A percentile compares a stretch with the other conserved stretches of the same genome.
phyloP scores from a whole-genome alignment of 2,888 invertebrate genomes.

The Philonicus albiceps region DNA sequence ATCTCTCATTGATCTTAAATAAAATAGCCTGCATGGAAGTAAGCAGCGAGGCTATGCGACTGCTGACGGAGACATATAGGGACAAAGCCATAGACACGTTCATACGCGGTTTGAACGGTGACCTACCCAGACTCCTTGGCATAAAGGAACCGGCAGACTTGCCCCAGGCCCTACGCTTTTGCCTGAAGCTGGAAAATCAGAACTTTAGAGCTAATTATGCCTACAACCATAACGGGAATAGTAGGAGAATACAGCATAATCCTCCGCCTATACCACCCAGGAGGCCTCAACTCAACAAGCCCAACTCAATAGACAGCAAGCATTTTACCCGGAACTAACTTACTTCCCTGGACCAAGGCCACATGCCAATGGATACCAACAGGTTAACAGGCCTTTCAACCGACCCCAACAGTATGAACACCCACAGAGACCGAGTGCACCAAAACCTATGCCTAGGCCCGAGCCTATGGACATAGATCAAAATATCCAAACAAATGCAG shows the following conservation, averaged over 20 bases:
- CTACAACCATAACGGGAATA: background rate
- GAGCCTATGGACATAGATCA: background rate
- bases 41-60: constrained; percentile 43
- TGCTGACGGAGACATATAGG: constrained; percentile 47
- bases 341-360: constrained; percentile 18
- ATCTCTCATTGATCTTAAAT: constrained; percentile 47
- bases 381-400: background rate
- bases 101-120: constrained; percentile 49
- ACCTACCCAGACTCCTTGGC: constrained; percentile 34
- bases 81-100: constrained; percentile 51
- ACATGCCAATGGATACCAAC: constrained; percentile 19
- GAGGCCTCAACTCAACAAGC: background rate
- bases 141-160: constrained; percentile 41
- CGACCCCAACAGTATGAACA: background rate
- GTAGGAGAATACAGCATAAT: background rate
- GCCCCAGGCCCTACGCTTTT: constrained; percentile 46
- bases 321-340: constrained; percentile 27
- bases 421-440: background rate
- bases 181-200: constrained; percentile 47
- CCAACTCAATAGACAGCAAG: background rate
- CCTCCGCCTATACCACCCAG: constrained; percentile 1
- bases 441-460: background rate
- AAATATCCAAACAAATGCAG: background rate
- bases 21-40: constrained; percentile 47
- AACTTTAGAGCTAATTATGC: constrained; percentile 34